Base-by-base conservation (phyloP, 1,140 invertebrate species). In the Drosophila bifasciata region DNA sequence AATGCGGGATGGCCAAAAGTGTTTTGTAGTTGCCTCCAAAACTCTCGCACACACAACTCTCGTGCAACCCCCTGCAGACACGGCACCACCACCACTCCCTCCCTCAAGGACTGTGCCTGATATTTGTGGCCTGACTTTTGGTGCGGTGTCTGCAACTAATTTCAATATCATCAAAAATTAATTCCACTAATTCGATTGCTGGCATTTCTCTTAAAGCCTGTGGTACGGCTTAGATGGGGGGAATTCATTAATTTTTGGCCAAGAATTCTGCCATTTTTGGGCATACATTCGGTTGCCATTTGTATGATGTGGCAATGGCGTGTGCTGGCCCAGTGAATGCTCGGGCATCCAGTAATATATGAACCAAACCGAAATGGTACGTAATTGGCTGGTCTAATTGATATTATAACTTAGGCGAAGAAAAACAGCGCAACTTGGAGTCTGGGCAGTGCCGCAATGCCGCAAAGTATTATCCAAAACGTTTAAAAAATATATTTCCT, bases 151-250 rank as follows among this genome's bases (percentile, higher is more conserved):
- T 89, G 84, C 84, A 74, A 89, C 89, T 90, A 90, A 90, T 90
- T 90, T 90, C 81, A 90, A 90, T 90, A 90, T 89, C 89, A 90
- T 90, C 89, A 90, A 90, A 90, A 90, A 90, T 90, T 90, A 90
- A 90, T 90, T 90, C 77, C 79, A 90, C 81, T 90, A 90, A 90
- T 90, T 90, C 89, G 89, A 90, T 90, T 90, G 90, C 64, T 61
- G 64, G 68, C 51, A 73, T 60, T 81, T 63, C 48, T 13, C 58
- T 79, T 71, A 76, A 71, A 84, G 72, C 48, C 60, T 36, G 32
- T 41, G 25, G 25, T 25, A n/a, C 19, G 23, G n/a, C n/a, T n/a
- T n/a, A n/a, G n/a, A n/a, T n/a, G n/a, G 11, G 11, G 11, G 53
- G 69, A 66, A 70, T 77, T 85, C 81, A 85, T 86, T 86, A 81